These are phyloP conservation scores for Nicator chloris DNA, from an alignment of 2,113 vertebrate species.

Conservation along the genomic window DNA sequence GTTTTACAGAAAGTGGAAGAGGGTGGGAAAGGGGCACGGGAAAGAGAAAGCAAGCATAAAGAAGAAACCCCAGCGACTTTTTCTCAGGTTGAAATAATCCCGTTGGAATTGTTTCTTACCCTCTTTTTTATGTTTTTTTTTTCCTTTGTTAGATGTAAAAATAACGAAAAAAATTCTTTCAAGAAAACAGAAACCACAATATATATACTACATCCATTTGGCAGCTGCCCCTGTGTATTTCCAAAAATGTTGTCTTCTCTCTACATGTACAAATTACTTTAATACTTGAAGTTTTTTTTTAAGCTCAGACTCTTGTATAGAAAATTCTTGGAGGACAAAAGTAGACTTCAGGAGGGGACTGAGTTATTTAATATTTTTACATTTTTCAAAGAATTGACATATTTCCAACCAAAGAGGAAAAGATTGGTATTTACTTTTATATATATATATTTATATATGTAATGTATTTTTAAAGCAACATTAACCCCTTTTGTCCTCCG, in stretches of 20 bases:
- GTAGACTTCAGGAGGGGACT: conserved; percentile 71
- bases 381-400: conserved; percentile 77
- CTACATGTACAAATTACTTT: conserved; percentile 84
- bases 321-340: conserved; percentile 84
- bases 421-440: conserved; percentile 76
- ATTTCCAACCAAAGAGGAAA: conserved; percentile 77
- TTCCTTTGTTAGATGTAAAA: conserved; percentile 83
- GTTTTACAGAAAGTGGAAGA: conserved; percentile 83
- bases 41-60: conserved; percentile 77
- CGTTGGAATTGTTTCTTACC: conserved; percentile 73
- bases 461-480: conserved; percentile 83
- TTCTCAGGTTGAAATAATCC: conserved; percentile 78
- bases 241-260: conserved; percentile 78
- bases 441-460: conserved; percentile 79
- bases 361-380: conserved; percentile 65
- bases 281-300: conserved; percentile 80
- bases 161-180: conserved; percentile 80
- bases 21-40: background rate
- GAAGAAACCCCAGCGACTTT: conserved; percentile 75
- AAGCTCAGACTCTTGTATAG: conserved; percentile 79
- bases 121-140: conserved; percentile 73
- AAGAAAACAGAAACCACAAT: conserved; percentile 84
- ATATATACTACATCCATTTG: conserved; percentile 84
- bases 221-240: conserved; percentile 83
- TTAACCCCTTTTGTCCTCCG: conserved; percentile 80